A percentile compares a stretch with the other conserved stretches of the same genome.
Conservation (phyloP, 2,797 vertebrate genomes). For the Acanthurus tractus region DNA sequence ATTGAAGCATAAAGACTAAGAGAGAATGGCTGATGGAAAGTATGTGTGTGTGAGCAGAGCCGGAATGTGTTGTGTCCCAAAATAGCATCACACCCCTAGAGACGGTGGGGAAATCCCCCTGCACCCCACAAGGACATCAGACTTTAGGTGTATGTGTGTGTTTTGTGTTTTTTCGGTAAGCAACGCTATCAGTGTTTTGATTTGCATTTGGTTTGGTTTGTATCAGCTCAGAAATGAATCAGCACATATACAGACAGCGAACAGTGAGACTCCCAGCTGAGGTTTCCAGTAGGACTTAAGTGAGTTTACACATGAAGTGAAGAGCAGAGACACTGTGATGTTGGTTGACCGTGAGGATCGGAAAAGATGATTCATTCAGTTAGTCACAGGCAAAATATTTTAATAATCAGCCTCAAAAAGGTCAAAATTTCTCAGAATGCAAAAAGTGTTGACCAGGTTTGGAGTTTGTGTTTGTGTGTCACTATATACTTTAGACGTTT, state of each 20-base stretch:
- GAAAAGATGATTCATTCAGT: no score
- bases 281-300: not conserved
- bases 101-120: constrained; percentile 73
- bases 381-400: not conserved
- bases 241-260: not conserved
- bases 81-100: constrained; percentile 75
- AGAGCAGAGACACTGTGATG: no score
- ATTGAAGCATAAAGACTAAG: constrained; percentile 12
- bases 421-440: no score
- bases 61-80: constrained; percentile 77
- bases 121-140: constrained; percentile 72
- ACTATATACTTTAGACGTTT: no score
- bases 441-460: no score
- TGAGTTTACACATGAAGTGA: not conserved
- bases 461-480: no score
- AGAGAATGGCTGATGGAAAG: constrained; percentile 80
- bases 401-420: not conserved
- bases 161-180: constrained; percentile 32
- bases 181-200: not conserved
- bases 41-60: constrained; percentile 60
- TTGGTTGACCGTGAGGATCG: not conserved
- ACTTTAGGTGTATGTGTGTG: constrained; percentile 30
- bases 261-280: not conserved
- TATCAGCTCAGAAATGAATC: constrained; percentile 16
- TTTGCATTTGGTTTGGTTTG: not conserved